Evolutionary conservation across 2,797 vertebrate genomes (phyloP).

Genomic region (Limosa lapponica): DNA sequence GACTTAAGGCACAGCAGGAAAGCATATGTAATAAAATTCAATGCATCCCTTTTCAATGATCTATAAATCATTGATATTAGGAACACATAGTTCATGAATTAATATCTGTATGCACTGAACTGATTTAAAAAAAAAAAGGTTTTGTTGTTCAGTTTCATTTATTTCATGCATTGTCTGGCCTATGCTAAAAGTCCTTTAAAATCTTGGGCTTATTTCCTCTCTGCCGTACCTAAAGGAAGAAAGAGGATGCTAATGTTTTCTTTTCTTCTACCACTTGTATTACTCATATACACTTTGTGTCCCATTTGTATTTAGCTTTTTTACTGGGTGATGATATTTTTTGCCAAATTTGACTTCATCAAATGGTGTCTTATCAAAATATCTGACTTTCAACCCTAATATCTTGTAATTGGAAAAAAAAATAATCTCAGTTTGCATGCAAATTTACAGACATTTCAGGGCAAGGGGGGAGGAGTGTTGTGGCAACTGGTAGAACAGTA

Average conservation of each 20-base stretch:
- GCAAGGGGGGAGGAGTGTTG: fast-evolving
- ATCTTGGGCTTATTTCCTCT: neutral
- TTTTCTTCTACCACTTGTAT: neutral
- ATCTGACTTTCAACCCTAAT: neutral
- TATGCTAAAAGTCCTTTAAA: neutral
- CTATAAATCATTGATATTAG: neutral
- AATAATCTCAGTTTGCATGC: neutral
- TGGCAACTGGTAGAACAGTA: neutral
- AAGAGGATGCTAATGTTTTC: neutral
- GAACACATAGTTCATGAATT: neutral
- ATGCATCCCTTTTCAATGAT: neutral
- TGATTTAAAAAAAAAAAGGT: neutral
- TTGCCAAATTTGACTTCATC: neutral
- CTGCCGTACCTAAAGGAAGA: neutral
- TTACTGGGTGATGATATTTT: neutral
- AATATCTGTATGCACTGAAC: neutral
- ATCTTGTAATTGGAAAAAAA: neutral
- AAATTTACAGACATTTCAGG: neutral
- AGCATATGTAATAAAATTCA: neutral
- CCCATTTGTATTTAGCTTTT: neutral
- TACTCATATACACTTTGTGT: neutral
- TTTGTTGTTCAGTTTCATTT: neutral
- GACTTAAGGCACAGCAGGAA: neutral
- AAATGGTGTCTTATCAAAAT: neutral
- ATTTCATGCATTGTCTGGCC: neutral